Percentiles rank a stretch among this genome's conserved stretches.
Conservation (phyloP, 2,113 vertebrate species). For the Oreochromis spilurus region DNA sequence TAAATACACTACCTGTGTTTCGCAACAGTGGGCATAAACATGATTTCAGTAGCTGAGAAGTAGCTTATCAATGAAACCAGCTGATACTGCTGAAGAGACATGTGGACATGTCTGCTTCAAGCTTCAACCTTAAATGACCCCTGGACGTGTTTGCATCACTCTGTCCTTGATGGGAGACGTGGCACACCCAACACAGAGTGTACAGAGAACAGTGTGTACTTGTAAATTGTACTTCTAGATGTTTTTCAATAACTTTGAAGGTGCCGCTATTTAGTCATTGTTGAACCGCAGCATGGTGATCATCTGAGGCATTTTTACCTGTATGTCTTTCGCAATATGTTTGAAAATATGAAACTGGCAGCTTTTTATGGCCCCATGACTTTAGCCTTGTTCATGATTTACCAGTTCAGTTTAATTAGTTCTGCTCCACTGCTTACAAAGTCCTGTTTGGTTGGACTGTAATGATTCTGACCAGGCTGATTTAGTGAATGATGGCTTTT, state of each 20-base stretch:
- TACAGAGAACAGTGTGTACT: background rate
- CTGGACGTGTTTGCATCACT: background rate
- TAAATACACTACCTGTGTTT: accelerated
- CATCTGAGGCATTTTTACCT: background rate
- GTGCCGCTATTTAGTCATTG: background rate
- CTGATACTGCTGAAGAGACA: background rate
- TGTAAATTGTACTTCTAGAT: background rate
- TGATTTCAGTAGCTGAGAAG: background rate
- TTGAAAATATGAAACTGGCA: background rate
- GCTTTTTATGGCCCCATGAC: background rate
- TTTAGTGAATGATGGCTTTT: background rate
- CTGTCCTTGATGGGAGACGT: background rate
- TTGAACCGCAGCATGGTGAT: accelerated
- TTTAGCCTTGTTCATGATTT: background rate
- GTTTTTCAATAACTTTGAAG: background rate
- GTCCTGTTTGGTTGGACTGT: background rate
- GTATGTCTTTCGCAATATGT: background rate
- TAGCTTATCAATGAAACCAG: background rate
- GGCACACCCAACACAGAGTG: accelerated
- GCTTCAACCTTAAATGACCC: background rate
- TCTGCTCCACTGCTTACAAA: background rate
- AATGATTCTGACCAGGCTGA: background rate
- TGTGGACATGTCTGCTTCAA: background rate
- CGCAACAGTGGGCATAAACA: background rate
- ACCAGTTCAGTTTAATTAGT: background rate